Conservation (phyloP, 2,797 vertebrate genomes). For the Schizopygopsis malacanthus region DNA sequence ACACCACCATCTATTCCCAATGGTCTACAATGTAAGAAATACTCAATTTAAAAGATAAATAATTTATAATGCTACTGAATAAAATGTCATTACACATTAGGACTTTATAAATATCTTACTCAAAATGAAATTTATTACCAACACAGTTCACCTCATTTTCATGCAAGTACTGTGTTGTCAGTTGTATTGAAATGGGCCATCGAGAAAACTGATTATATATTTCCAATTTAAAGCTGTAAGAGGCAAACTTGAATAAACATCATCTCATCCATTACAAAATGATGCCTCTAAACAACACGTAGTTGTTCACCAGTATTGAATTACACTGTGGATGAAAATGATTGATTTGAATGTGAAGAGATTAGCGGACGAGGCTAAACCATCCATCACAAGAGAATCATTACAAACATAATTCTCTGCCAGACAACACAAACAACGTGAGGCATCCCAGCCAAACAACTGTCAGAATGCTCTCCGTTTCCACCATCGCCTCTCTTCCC, state of each 20-base stretch:
- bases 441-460: slow-evolving; percentile 50
- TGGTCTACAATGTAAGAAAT: not conserved
- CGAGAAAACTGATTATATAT: not conserved
- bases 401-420: slow-evolving; percentile 54
- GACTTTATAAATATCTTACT: not conserved
- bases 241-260: slow-evolving; percentile 39
- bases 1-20: not conserved
- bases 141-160: slow-evolving; percentile 11
- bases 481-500: slow-evolving; percentile 54
- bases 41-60: not conserved
- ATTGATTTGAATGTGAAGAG: slow-evolving; percentile 60
- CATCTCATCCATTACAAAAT: slow-evolving; percentile 38
- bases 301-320: slow-evolving; percentile 60
- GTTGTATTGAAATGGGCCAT: not conserved
- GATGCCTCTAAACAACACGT: slow-evolving; percentile 47
- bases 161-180: slow-evolving; percentile 1
- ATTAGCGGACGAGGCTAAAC: slow-evolving; percentile 54
- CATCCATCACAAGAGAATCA: slow-evolving; percentile 53
- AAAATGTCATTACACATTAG: slow-evolving; percentile 1
- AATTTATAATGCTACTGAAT: slow-evolving; percentile 13
- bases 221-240: slow-evolving; percentile 35
- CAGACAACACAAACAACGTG: slow-evolving; percentile 29
- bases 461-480: slow-evolving; percentile 37
- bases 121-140: not conserved
- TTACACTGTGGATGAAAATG: slow-evolving; percentile 55